phyloP scores from a whole-genome alignment of 2,888 invertebrate genomes.

The Clanis bilineata region DNA sequence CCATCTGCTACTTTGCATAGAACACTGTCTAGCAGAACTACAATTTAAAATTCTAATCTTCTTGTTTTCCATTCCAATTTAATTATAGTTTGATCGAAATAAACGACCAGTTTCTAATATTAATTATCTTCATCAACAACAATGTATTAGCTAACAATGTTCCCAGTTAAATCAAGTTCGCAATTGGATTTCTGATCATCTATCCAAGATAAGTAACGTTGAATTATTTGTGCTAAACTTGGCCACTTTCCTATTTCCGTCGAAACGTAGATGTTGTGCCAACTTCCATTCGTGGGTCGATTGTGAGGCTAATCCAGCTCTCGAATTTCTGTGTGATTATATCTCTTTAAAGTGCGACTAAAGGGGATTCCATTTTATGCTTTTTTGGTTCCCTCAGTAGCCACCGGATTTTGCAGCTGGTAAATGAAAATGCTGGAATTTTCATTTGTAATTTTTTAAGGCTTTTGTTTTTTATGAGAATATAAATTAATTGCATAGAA shows the following conservation, averaged over 20 bases:
- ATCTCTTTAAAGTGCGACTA: not conserved
- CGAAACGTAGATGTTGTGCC: constrained; percentile 17
- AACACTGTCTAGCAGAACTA: no score
- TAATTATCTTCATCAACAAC: not conserved
- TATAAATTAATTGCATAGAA: no score
- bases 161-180: constrained; percentile 41
- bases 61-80: not conserved
- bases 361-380: not conserved
- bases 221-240: constrained; percentile 38
- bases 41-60: not conserved
- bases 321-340: constrained; percentile 9
- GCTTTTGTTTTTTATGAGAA: no score
- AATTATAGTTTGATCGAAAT: not conserved
- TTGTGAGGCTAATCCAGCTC: constrained; percentile 11
- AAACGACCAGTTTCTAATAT: not conserved
- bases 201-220: constrained; percentile 38
- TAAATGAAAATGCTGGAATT: not conserved
- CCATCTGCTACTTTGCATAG: no score
- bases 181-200: constrained; percentile 46
- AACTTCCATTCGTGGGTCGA: constrained; percentile 6
- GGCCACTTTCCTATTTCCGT: constrained; percentile 13
- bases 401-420: not conserved
- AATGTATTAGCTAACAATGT: constrained; percentile 22
- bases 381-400: not conserved
- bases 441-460: not conserved